Evolutionary conservation across 37 sponge, comb jelly and placozoan genomes (phyloP).

Genomic region (Theonella swinhoei): DNA sequence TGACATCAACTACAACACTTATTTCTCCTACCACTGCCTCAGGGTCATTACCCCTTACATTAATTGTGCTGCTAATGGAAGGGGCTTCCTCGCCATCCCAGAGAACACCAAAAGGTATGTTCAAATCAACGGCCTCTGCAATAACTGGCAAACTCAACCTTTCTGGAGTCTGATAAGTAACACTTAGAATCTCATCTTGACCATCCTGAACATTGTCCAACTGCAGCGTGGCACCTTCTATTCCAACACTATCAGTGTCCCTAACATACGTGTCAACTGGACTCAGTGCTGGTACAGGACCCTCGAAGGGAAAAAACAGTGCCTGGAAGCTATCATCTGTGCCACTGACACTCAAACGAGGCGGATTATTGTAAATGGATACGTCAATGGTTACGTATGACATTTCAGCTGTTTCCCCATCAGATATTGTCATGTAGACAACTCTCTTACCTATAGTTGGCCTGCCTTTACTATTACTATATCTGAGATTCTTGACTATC

Average conservation of each 20-base stretch:
- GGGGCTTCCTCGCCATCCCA: slow-evolving; percentile 40
- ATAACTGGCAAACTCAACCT: slow-evolving; percentile 60
- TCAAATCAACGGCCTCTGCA: slow-evolving; percentile 46
- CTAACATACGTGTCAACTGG: slow-evolving; percentile 45
- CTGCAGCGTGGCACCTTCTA: slow-evolving; percentile 50
- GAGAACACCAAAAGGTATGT: slow-evolving; percentile 62
- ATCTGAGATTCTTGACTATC: slow-evolving; percentile 51
- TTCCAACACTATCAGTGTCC: slow-evolving; percentile 68
- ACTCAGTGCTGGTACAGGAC: slow-evolving; percentile 60
- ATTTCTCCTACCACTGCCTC: slow-evolving; percentile 68
- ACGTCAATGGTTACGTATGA: slow-evolving; percentile 50
- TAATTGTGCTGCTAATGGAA: slow-evolving; percentile 54
- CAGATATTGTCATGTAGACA: slow-evolving; percentile 52
- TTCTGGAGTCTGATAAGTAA: slow-evolving; percentile 67
- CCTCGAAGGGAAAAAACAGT: slow-evolving; percentile 64
- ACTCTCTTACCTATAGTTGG: slow-evolving; percentile 63
- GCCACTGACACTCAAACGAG: slow-evolving; percentile 66
- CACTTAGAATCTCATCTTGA: slow-evolving; percentile 50
- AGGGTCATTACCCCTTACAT: slow-evolving; percentile 9
- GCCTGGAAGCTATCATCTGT: slow-evolving; percentile 14
- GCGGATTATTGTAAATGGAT: slow-evolving; percentile 51
- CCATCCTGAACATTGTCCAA: slow-evolving; percentile 60
- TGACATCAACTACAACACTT: slow-evolving; percentile 77
- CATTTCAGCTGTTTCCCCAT: slow-evolving; percentile 52
- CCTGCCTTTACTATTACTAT: slow-evolving; percentile 32